Base-by-base conservation (phyloP, 2,888 invertebrate species). In the Caenorhabditis macrosperma region DNA sequence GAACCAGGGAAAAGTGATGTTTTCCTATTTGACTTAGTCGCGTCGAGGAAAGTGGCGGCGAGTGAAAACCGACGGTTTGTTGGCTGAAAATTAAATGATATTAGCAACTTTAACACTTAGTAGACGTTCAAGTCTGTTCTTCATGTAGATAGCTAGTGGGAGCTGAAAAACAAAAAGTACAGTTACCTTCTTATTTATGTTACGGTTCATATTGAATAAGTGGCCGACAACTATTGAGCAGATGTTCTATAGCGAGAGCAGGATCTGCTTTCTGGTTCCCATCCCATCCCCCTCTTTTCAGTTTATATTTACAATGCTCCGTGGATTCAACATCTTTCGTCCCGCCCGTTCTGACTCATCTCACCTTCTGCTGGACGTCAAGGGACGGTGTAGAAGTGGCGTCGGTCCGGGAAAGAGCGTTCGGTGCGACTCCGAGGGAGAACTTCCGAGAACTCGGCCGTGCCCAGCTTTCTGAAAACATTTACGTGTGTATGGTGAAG, bases 21-120 rank as follows among this genome's bases (percentile, higher is more conserved):
- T 95, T 67, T 60, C 24, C 71, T 41, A 55, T 66, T 48, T 26
- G 71, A 35, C 33, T 60, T 78, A 44, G 68, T 66, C 9, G 78
- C 66, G 60, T 78, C 78, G 48, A 78, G 57, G 50, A 78, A 72
- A 1, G 69, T 78, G 17, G 77, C 71, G 6, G 77, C 77, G 52
- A 78, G 55, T 9, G 78, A 78, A 48, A 78, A 78, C 20, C 78
- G 71, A 30, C 78, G 78, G 4, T 64, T 59, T 35, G 64, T 33
- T 7, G 64, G 57, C 71, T 75, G 74, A 38, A 74, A 69, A 30
- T 30, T 5, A 46, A 26, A 30, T 30, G 2, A 28, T n/a, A 7
- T 22, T 55, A 20, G 17, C 28, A 35, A 35, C 28, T 17, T 55
- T 55, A 2, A 44, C 26, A n/a, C n/a, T n/a, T n/a, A n/a, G n/a